Percentiles rank a stretch among this genome's conserved stretches.
Conservation (phyloP, 2,113 vertebrate species). For the Syngnathus floridae region DNA sequence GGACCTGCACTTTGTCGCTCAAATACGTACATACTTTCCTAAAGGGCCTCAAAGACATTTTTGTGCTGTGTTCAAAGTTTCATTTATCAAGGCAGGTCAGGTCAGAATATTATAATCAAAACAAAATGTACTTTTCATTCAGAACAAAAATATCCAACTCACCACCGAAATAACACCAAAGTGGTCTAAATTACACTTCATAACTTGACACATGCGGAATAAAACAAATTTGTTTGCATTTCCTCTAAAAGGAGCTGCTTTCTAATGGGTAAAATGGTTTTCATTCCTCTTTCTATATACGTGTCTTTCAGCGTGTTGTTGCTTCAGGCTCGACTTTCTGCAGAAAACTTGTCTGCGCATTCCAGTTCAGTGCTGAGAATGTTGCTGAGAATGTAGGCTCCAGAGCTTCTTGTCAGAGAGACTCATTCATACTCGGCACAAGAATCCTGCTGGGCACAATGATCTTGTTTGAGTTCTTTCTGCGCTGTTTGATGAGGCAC, state of each 20-base stretch:
- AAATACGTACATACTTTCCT: too few species aligned
- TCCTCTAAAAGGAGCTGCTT: background rate
- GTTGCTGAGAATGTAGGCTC: conserved; percentile 42
- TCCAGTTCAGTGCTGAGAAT: conserved; percentile 42
- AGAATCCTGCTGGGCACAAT: conserved; percentile 45
- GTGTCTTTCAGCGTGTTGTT: conserved; percentile 18
- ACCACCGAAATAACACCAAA: too few species aligned
- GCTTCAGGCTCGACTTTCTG: conserved; percentile 21
- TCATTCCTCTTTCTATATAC: background rate
- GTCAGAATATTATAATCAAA: too few species aligned
- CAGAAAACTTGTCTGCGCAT: conserved; percentile 38
- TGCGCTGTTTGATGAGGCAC: conserved; percentile 48
- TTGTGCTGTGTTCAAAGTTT: too few species aligned
- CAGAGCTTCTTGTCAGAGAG: conserved; percentile 39
- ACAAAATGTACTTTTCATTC: too few species aligned
- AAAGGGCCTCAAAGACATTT: too few species aligned
- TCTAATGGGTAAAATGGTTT: conserved; percentile 6
- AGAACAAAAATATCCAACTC: too few species aligned
- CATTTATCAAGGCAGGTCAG: too few species aligned
- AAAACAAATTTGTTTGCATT: background rate
- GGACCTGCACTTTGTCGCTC: too few species aligned
- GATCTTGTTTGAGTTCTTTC: conserved; percentile 25
- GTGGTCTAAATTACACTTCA: too few species aligned
- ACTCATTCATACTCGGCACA: conserved; percentile 62
- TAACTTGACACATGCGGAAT: background rate